These are phyloP conservation scores for Bradysia coprophila DNA, from an alignment of 1,140 invertebrate species.

Conservation along the genomic window DNA sequence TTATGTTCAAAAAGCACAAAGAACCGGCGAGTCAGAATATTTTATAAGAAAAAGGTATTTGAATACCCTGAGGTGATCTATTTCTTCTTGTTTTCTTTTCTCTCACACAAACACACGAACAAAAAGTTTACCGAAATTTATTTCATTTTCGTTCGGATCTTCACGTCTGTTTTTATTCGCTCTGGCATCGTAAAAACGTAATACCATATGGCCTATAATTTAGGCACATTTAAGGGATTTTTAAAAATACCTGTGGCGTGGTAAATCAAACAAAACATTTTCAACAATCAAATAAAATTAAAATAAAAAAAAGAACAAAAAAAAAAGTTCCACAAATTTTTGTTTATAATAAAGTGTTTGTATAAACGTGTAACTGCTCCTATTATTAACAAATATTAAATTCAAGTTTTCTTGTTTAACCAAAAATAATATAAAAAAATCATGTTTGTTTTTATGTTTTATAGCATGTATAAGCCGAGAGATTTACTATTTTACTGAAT, in stretches of 20 bases:
- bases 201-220: not conserved
- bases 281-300: not conserved
- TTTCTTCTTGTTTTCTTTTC: not conserved
- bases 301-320: not conserved
- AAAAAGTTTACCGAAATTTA: not conserved
- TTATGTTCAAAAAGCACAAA: too few species aligned
- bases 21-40: not conserved
- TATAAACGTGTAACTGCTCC: not conserved
- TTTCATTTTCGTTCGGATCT: not conserved
- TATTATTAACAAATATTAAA: not conserved
- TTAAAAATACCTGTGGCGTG: not conserved
- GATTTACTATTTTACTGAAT: too few species aligned
- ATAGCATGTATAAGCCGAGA: too few species aligned
- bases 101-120: too few species aligned
- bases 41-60: not conserved
- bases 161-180: not conserved
- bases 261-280: not conserved
- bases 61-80: not conserved
- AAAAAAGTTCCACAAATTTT: too few species aligned
- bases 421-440: too few species aligned
- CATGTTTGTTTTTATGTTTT: too few species aligned
- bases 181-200: too few species aligned
- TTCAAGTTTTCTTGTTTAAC: not conserved
- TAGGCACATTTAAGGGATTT: not conserved
- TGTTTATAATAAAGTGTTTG: not conserved